Evolutionary conservation across 30 jellyfish, hydroid and myxozoan genomes (phyloP).

Genomic region (Aurelia aurita): DNA sequence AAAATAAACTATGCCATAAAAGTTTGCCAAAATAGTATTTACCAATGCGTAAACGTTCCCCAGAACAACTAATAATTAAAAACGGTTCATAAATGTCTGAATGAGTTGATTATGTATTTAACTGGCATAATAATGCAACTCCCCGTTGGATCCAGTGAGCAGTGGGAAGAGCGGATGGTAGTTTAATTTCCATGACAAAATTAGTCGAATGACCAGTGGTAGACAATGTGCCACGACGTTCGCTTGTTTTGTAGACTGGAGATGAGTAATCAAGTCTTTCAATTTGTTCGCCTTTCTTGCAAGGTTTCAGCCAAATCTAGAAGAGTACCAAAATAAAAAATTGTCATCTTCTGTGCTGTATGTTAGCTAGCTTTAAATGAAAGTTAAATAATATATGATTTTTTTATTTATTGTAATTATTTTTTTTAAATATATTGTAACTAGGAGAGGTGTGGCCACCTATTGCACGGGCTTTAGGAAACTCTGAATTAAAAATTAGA

Average conservation of each 20-base stretch:
- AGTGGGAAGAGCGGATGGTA: constrained; percentile 81
- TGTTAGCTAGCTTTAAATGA: no score
- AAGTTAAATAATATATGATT: no score
- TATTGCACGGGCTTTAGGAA: no score
- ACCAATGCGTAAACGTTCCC: background rate
- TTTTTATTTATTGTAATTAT: no score
- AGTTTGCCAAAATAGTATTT: no score
- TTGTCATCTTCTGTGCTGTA: no score
- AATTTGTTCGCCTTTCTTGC: constrained; percentile 87
- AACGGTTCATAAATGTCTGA: background rate
- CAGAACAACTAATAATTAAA: background rate
- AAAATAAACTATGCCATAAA: background rate
- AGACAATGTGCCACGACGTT: constrained; percentile 91
- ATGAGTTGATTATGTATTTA: constrained; percentile 48
- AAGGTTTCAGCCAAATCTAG: constrained; percentile 91
- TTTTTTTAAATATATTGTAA: no score
- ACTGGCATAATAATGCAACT: constrained; percentile 89
- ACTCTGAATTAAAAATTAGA: no score
- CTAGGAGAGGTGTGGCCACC: no score
- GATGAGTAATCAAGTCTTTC: constrained; percentile 73
- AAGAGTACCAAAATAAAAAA: background rate
- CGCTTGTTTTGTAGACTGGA: constrained; percentile 96
- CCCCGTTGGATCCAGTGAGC: constrained; percentile 94
- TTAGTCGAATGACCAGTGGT: constrained; percentile 97
- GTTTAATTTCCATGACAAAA: constrained; percentile 89